Percentiles rank a stretch among this genome's conserved stretches.
phyloP scores from a whole-genome alignment of 2,113 vertebrate species.

The Eulemur rufifrons region DNA sequence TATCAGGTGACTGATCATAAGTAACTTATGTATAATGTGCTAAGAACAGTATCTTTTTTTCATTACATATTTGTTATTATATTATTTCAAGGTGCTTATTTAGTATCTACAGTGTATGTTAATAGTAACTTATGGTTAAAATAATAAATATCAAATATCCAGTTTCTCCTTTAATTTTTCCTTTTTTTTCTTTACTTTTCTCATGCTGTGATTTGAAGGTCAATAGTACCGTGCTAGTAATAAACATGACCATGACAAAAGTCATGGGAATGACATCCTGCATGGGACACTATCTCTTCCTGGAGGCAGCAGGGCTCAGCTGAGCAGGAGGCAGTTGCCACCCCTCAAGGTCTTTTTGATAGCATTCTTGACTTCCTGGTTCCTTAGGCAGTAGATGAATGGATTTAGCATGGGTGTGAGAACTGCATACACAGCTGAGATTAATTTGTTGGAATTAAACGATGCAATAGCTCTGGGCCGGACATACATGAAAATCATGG shows the following conservation, averaged over 20 bases:
- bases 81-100: neutral
- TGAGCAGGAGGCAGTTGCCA: neutral
- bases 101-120: neutral
- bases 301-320: neutral
- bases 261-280: neutral
- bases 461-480: slow-evolving; percentile 69
- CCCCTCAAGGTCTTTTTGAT: slow-evolving; percentile 59
- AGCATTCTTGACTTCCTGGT: slow-evolving; percentile 75
- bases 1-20: neutral
- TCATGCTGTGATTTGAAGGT: neutral
- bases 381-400: slow-evolving; percentile 80
- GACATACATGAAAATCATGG: slow-evolving; percentile 80
- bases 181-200: neutral
- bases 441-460: slow-evolving; percentile 74
- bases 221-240: neutral
- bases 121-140: neutral
- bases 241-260: neutral
- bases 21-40: neutral
- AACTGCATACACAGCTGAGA: slow-evolving; percentile 74
- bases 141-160: neutral
- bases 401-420: slow-evolving; percentile 77
- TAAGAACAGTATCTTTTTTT: neutral
- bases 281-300: neutral
- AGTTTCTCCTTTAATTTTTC: neutral
- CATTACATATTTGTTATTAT: neutral